Percentiles rank a stretch among this genome's conserved stretches.
phyloP scores from a whole-genome alignment of 1,140 invertebrate genomes.

The Caerostris extrusa region DNA sequence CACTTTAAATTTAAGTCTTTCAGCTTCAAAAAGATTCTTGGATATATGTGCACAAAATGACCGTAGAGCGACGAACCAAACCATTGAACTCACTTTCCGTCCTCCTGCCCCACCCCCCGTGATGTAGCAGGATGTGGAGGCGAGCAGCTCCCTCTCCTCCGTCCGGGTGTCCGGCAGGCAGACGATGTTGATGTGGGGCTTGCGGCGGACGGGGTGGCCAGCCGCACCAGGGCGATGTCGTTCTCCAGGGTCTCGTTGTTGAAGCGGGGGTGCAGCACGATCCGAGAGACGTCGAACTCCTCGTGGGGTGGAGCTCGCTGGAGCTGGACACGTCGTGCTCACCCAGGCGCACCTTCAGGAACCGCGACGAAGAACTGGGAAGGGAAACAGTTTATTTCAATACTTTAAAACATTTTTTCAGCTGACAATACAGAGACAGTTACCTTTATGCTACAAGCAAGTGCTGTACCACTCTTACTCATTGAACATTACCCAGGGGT shows the following conservation, averaged over 20 bases:
- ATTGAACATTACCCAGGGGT: no score
- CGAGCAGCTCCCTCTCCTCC: constrained; percentile 43
- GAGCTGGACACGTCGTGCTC: constrained; percentile 83
- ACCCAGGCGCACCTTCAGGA: constrained; percentile 84
- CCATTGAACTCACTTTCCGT: constrained; percentile 81
- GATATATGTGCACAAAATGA: neutral
- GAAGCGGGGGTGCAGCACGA: constrained; percentile 81
- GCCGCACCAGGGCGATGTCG: constrained; percentile 82
- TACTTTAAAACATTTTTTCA: no score
- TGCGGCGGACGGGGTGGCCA: constrained; percentile 80
- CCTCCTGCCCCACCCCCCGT: constrained; percentile 85
- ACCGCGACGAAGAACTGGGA: constrained; percentile 80
- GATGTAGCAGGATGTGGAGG: constrained; percentile 82
- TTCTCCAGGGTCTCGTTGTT: constrained; percentile 81
- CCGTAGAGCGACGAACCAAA: neutral
- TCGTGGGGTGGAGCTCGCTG: constrained; percentile 80
- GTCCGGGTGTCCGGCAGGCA: constrained; percentile 81
- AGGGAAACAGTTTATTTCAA: neutral
- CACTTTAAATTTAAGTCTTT: neutral
- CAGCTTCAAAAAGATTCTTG: neutral
- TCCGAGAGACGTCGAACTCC: constrained; percentile 78
- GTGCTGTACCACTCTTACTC: no score
- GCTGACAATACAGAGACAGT: no score
- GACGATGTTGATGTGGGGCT: constrained; percentile 82
- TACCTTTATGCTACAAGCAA: no score